A percentile compares a stretch with the other conserved stretches of the same genome.
Evolutionary conservation across 2,113 vertebrate genomes (phyloP).

Genomic region (Myotis lucifugus): DNA sequence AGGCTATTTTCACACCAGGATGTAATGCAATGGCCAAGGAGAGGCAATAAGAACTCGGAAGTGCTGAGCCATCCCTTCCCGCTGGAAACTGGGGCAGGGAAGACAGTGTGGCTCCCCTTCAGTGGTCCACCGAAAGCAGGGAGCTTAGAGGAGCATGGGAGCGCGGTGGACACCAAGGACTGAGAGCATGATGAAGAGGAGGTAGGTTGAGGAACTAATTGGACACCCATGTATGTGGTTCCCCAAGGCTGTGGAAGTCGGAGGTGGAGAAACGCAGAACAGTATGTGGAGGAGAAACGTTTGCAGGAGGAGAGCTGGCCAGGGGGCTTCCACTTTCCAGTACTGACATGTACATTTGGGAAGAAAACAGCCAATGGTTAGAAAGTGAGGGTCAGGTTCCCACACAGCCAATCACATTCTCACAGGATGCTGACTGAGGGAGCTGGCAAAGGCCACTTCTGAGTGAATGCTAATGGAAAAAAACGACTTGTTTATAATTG

Average conservation of each 20-base stretch:
- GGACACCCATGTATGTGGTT: fast-evolving
- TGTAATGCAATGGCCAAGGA: fast-evolving
- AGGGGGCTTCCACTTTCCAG: neutral
- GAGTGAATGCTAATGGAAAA: neutral
- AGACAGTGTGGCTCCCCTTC: neutral
- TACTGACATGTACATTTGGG: no score
- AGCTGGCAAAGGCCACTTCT: neutral
- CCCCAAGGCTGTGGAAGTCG: neutral
- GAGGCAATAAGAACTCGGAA: neutral
- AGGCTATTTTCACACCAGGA: neutral
- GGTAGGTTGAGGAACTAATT: fast-evolving
- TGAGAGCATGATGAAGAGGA: no score
- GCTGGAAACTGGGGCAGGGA: neutral
- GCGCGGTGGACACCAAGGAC: neutral
- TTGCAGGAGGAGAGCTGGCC: neutral
- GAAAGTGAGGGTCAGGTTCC: neutral
- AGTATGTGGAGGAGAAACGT: fast-evolving
- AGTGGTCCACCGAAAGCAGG: neutral
- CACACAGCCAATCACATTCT: neutral
- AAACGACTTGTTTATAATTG: neutral
- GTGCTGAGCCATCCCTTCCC: neutral
- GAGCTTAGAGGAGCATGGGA: no score
- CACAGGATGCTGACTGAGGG: neutral
- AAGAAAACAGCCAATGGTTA: no score
- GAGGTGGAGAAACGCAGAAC: neutral